Conservation (phyloP, 2,797 vertebrate species). For the Epinephelus coioides region DNA sequence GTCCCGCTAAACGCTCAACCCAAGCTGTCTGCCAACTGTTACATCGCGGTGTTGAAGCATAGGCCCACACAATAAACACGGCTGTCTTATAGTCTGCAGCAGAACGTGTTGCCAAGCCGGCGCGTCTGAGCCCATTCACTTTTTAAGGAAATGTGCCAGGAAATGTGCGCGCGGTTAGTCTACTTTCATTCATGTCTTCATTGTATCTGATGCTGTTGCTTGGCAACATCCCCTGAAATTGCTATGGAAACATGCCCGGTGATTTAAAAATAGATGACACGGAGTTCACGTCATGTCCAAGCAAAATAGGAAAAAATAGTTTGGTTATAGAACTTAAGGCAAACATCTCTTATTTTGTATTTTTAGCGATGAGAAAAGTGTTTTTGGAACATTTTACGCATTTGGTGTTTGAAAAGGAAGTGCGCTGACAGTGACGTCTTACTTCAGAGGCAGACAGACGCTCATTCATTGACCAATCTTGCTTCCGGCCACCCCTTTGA, state of each 20-base stretch:
- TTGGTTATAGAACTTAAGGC: not conserved
- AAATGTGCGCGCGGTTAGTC: constrained; percentile 77
- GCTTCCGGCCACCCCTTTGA: constrained; percentile 62
- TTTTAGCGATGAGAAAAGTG: not conserved
- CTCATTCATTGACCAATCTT: constrained; percentile 66
- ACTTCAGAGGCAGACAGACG: constrained; percentile 60
- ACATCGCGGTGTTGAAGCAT: constrained; percentile 30
- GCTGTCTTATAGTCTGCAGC: constrained; percentile 13
- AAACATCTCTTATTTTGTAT: not conserved
- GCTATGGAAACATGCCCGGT: constrained; percentile 93
- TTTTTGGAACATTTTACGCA: constrained; percentile 5
- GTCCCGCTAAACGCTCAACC: not conserved
- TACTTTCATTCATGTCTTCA: constrained; percentile 87
- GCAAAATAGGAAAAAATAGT: constrained; percentile 29
- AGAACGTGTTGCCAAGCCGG: constrained; percentile 46
- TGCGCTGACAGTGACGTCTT: constrained; percentile 68
- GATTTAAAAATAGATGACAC: constrained; percentile 86
- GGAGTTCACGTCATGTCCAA: constrained; percentile 79
- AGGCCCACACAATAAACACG: constrained; percentile 24
- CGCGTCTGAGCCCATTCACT: constrained; percentile 71
- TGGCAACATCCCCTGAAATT: constrained; percentile 94
- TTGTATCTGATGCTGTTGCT: constrained; percentile 91
- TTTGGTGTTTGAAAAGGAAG: constrained; percentile 32
- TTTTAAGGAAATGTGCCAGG: constrained; percentile 44
- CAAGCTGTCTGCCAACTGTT: constrained; percentile 47